Conservation (phyloP, 2,113 vertebrate species). For the Aspiorhynchus laticeps region DNA sequence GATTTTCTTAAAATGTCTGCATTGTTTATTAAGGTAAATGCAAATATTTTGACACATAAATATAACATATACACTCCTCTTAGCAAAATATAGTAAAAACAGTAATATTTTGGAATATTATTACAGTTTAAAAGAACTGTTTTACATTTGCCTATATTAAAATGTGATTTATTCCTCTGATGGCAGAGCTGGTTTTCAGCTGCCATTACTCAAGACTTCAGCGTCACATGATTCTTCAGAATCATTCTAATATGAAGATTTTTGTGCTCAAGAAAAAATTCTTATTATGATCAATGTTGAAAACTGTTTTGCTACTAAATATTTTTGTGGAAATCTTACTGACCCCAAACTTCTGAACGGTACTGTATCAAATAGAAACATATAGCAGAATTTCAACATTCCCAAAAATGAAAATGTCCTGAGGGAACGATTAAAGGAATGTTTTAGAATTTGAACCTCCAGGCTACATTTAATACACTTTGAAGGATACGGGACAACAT, state of each 20-base stretch:
- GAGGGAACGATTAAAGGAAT: background rate
- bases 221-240: background rate
- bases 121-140: background rate
- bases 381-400: background rate
- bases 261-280: background rate
- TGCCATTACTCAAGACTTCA: background rate
- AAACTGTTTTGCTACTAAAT: background rate
- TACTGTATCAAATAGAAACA: background rate
- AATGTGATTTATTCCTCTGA: background rate
- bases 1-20: constrained; percentile 93
- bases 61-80: background rate
- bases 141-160: background rate
- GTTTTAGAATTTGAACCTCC: background rate
- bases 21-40: constrained; percentile 73
- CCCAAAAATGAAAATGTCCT: background rate
- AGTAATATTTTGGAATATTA: background rate
- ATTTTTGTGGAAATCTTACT: background rate
- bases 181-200: background rate
- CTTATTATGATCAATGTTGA: background rate
- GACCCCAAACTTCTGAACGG: background rate
- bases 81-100: no score
- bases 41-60: background rate
- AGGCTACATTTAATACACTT: background rate
- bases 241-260: no score
- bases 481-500: constrained; percentile 91